Conservation (phyloP, 2,113 vertebrate species). For the Lophius piscatorius region DNA sequence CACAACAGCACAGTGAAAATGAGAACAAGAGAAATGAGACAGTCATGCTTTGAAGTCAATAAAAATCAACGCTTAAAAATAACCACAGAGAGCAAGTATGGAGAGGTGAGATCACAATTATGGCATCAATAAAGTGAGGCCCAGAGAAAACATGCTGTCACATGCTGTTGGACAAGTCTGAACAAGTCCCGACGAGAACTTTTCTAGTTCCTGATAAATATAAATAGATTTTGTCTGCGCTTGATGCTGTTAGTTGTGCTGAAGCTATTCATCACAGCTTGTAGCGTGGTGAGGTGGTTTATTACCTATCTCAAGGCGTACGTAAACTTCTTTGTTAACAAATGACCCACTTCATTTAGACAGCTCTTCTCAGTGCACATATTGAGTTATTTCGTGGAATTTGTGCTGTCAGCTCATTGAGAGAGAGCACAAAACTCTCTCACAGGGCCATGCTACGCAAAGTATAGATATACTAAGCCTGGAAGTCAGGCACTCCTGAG, state of each 20-base stretch:
- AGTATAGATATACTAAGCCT: background rate
- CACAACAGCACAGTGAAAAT: too few relatives aligned
- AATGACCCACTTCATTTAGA: conserved; percentile 2
- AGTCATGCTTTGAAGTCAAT: background rate
- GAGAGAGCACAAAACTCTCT: conserved; percentile 5
- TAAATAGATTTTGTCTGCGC: conserved; percentile 30
- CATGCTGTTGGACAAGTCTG: conserved; percentile 67
- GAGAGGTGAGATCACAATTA: conserved; percentile 2
- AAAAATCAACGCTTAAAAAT: background rate
- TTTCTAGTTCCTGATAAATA: conserved; percentile 55
- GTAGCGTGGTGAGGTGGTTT: too few relatives aligned
- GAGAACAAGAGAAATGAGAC: background rate
- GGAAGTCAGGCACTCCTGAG: conserved; percentile 28
- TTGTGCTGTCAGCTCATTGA: conserved; percentile 19
- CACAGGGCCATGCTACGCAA: conserved; percentile 5
- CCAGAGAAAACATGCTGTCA: conserved; percentile 41
- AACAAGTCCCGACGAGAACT: conserved; percentile 56
- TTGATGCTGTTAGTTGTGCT: background rate
- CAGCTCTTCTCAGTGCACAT: conserved; percentile 20
- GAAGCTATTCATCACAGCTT: conserved; percentile 15
- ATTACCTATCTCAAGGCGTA: background rate
- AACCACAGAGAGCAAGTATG: background rate
- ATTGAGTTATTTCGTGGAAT: conserved; percentile 35
- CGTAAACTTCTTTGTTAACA: background rate
- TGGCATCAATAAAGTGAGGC: conserved; percentile 5